phyloP scores from a whole-genome alignment of 1,140 invertebrate species.

The Drosophila simulans region DNA sequence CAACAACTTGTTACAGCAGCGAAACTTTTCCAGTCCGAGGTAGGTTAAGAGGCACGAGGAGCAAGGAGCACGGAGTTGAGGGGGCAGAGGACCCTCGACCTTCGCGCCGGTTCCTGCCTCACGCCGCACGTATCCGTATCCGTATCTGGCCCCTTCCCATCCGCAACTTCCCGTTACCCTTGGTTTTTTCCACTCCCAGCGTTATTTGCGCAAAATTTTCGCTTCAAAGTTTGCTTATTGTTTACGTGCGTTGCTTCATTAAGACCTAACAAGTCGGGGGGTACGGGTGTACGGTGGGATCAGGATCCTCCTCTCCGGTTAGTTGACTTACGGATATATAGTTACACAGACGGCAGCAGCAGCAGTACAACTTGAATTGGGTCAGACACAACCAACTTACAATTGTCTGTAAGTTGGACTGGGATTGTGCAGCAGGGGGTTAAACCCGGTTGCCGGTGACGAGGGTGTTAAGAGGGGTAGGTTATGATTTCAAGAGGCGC shows the following conservation, averaged over 20 bases:
- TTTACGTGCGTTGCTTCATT: conserved; percentile 82
- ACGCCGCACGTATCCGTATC: conserved; percentile 75
- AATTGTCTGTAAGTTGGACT: conserved; percentile 23
- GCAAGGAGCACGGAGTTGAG: neutral
- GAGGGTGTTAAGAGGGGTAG: conserved; percentile 18
- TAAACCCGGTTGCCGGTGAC: neutral
- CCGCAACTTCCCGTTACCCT: neutral
- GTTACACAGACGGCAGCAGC: conserved; percentile 22
- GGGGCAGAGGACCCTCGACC: conserved; percentile 52
- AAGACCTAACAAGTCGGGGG: conserved; percentile 58
- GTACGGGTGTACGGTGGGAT: neutral
- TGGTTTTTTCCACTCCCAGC: conserved; percentile 33
- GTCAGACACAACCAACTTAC: conserved; percentile 66
- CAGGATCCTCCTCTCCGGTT: conserved; percentile 53
- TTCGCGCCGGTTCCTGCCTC: conserved; percentile 74
- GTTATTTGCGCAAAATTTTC: conserved; percentile 82
- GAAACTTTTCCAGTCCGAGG: conserved; percentile 57
- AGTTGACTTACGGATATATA: conserved; percentile 63
- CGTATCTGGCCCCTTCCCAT: conserved; percentile 46
- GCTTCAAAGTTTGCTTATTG: conserved; percentile 82
- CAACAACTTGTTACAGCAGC: conserved; percentile 77
- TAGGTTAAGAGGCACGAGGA: conserved; percentile 1
- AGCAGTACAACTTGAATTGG: conserved; percentile 60
- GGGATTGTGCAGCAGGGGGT: conserved; percentile 10
- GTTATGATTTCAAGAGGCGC: conserved; percentile 64